These are phyloP conservation scores for Ursus arctos DNA, from an alignment of 2,113 vertebrate genomes.

Conservation along the genomic window DNA sequence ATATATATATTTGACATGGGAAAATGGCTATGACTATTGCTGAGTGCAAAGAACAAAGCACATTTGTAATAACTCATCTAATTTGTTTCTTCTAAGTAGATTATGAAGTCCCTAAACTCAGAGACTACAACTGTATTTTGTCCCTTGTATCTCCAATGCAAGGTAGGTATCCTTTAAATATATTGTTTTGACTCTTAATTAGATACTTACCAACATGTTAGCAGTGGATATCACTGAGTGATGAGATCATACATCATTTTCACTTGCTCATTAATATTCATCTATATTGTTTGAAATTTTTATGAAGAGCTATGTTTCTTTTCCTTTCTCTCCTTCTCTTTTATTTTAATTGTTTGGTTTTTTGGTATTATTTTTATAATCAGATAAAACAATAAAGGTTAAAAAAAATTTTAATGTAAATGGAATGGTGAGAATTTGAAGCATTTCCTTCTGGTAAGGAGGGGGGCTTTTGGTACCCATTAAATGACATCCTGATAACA, in stretches of 20 bases:
- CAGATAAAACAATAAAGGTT: background rate
- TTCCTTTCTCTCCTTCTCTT: background rate
- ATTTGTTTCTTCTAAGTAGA: background rate
- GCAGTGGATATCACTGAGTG: background rate
- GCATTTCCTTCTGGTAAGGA: slow-evolving; percentile 24
- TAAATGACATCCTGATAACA: background rate
- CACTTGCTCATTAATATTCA: background rate
- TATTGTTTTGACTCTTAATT: background rate
- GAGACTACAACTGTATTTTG: background rate
- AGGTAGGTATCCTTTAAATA: background rate
- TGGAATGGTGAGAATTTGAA: slow-evolving; percentile 7
- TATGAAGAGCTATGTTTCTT: background rate
- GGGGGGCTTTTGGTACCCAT: background rate
- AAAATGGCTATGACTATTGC: background rate
- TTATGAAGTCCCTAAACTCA: background rate
- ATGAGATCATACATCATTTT: background rate
- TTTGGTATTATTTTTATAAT: background rate
- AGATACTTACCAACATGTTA: background rate
- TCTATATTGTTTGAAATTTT: background rate
- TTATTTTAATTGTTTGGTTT: background rate
- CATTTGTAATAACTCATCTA: background rate
- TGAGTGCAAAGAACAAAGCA: background rate
- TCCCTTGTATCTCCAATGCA: background rate
- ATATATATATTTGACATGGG: background rate
- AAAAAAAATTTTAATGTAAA: background rate